Evolutionary conservation across 1,140 invertebrate genomes (phyloP).

Genomic region (Nilaparvata lugens): DNA sequence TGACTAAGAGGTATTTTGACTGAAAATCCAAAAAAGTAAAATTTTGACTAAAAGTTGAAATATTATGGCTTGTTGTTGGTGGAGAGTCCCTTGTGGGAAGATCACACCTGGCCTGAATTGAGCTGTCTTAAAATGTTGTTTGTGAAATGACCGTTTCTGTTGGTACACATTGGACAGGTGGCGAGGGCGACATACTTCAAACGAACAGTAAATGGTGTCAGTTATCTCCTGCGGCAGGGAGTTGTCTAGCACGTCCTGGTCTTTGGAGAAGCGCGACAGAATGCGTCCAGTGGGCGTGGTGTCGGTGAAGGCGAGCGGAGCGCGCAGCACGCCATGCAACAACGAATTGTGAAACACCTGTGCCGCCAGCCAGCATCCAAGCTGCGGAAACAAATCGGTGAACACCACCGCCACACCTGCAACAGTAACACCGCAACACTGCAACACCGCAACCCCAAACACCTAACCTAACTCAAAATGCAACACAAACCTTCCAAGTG

Average conservation of each 20-base stretch:
- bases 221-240: conserved; percentile 57
- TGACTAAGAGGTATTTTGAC: too few species aligned
- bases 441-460: too few species aligned
- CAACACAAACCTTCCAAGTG: too few species aligned
- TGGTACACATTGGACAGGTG: too few species aligned
- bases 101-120: not conserved
- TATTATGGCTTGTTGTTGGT: too few species aligned
- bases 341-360: conserved; percentile 63
- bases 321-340: conserved; percentile 62
- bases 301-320: conserved; percentile 76
- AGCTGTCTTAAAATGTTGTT: not conserved
- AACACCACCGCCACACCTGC: conserved; percentile 58
- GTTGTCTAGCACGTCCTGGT: conserved; percentile 59
- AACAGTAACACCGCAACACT: conserved; percentile 31
- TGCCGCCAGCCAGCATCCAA: conserved; percentile 65
- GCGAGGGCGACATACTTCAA: conserved; percentile 67
- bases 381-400: conserved; percentile 55
- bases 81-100: too few species aligned
- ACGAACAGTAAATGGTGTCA: conserved; percentile 65
- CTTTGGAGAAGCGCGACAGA: conserved; percentile 69
- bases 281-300: conserved; percentile 79
- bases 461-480: too few species aligned
- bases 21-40: too few species aligned
- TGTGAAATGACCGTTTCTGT: not conserved
- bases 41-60: too few species aligned